phyloP scores from a whole-genome alignment of 2,113 vertebrate species.

The Pangasianodon gigas region DNA sequence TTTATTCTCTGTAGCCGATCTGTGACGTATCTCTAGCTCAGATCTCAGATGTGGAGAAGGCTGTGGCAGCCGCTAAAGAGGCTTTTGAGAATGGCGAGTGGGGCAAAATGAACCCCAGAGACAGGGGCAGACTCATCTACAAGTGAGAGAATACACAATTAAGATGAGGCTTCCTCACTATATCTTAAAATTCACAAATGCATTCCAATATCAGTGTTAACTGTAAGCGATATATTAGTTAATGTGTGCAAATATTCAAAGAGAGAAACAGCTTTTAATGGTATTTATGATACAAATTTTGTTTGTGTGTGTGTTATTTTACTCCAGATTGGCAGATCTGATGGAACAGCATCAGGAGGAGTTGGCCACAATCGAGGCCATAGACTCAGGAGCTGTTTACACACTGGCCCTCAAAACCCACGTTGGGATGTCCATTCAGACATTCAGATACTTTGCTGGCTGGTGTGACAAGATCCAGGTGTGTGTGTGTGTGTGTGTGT shows the following conservation, averaged over 20 bases:
- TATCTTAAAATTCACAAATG: not conserved
- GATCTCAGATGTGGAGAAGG: constrained; percentile 75
- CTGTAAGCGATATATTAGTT: not conserved
- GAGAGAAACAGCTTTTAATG: not conserved
- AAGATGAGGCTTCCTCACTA: not conserved
- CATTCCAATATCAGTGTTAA: not conserved
- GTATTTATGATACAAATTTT: not conserved
- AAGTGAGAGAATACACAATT: constrained; percentile 63
- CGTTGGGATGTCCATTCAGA: constrained; percentile 82
- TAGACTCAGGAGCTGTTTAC: constrained; percentile 81
- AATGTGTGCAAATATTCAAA: not conserved
- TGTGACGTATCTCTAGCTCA: constrained; percentile 79
- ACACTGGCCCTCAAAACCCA: constrained; percentile 82
- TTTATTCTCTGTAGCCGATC: constrained; percentile 65
- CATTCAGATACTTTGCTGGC: constrained; percentile 80
- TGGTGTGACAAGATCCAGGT: constrained; percentile 85
- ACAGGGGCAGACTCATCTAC: constrained; percentile 77
- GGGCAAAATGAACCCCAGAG: constrained; percentile 82
- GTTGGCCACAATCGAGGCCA: constrained; percentile 77
- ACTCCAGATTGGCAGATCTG: constrained; percentile 75
- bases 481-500: constrained; percentile 58
- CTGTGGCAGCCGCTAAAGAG: constrained; percentile 76
- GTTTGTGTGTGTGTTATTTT: constrained; percentile 1
- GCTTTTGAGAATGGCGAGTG: constrained; percentile 80
- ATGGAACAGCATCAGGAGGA: constrained; percentile 82